Evolutionary conservation across 53 echinoderm and acorn worm genomes (phyloP), one percentile per base, ranked within the genome.

Genomic region (Crossaster papposus): DNA sequence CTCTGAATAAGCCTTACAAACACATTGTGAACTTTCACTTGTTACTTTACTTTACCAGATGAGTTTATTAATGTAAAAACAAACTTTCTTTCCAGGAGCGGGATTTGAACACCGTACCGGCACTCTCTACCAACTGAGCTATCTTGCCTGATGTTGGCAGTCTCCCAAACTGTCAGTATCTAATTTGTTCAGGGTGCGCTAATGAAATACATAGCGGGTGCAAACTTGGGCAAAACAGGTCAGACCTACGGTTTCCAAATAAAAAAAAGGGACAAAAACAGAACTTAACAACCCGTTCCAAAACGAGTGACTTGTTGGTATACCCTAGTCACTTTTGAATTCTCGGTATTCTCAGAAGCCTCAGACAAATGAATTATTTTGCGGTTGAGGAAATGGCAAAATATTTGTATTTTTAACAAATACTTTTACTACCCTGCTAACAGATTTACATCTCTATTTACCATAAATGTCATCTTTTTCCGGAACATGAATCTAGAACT

Each of bases 391-490:
- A 51, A 78, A 8, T 1, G 30, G 64, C 14, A 44, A 83, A 83
- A 83, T 83, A 83, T 37, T 83, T 83, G 68, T 37, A 78, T 78
- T 51, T n/a, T 22, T 29, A 65, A 65, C 68, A 83, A 83, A 28
- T 70, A 83, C 83, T 65, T 83, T 65, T 64, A 83, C 83, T 52
- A 51, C 33, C 70, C 29, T 29, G 83, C 44, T 20, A 83, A 83
- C 26, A 70, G 83, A 83, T 83, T 83, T 83, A 83, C 50, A n/a
- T 50, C 12, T 14, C 53, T 70, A 68, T 83, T 83, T 50, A 70
- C 83, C 24, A 70, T 51, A 83, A 83, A 68, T 70, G 70, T 85
- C 72, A 85, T 72, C 52, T 51, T 85, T n/a, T 72, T 53, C 51
- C 38, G 17, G 20, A 71, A 73, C 85, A 85, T 51, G 85, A 85